Percentiles rank a stretch among this genome's conserved stretches.
Evolutionary conservation across 2,888 invertebrate species (phyloP).

Genomic region (Pristionchus fissidentatus): DNA sequence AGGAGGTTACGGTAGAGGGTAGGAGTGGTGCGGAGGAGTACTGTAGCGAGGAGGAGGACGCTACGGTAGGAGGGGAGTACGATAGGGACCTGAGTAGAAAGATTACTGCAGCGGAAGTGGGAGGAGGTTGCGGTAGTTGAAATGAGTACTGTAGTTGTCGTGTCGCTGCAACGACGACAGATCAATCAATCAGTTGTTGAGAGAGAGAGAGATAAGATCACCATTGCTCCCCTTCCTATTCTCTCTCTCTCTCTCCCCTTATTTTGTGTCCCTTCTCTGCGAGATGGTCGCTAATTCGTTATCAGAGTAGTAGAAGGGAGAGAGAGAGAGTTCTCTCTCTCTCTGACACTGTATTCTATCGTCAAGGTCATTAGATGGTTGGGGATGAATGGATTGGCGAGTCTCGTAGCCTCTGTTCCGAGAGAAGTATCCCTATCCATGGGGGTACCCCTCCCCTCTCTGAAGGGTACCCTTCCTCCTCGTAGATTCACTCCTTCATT

Average conservation of each 20-base stretch:
- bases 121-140: too few relatives aligned
- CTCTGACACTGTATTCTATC: too few relatives aligned
- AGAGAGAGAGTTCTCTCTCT: constrained; percentile 2
- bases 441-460: too few relatives aligned
- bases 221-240: too few relatives aligned
- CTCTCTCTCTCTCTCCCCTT: too few relatives aligned
- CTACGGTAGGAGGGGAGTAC: neutral
- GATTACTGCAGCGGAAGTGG: neutral
- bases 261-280: neutral
- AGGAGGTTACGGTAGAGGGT: neutral
- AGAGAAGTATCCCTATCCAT: too few relatives aligned
- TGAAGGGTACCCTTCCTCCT: neutral
- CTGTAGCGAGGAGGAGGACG: neutral
- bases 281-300: constrained; percentile 5
- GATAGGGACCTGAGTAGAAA: neutral
- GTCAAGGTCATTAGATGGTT: constrained; percentile 17
- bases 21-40: neutral
- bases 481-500: neutral
- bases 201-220: too few relatives aligned
- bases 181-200: too few relatives aligned
- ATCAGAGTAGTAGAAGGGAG: neutral
- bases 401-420: neutral
- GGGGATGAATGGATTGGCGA: neutral
- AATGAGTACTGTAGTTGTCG: too few relatives aligned
- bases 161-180: too few relatives aligned